Evolutionary conservation across 2,888 invertebrate species (phyloP), one percentile per base, ranked within the genome.

Genomic region (Diarsia mendica): DNA sequence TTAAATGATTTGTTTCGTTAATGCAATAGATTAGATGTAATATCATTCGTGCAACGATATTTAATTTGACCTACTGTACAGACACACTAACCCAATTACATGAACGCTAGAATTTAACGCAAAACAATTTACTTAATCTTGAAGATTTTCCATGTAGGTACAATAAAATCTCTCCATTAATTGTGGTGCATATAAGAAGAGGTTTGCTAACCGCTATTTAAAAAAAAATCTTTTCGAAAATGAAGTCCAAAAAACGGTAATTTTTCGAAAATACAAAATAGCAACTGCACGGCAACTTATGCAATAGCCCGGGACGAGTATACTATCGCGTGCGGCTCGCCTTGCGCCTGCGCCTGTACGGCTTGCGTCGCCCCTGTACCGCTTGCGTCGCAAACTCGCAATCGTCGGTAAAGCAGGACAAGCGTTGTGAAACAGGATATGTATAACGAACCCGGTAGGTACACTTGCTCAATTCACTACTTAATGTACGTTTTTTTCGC

Each of bases 391-490:
- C 77, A 69, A 39, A 39, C 39, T 58, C 71, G 73, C 51, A 71
- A 58, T 44, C 61, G 69, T 18, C 64, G 68, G 60, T 33, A 72
- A 76, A 76, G 33, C 85, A 82, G 85, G 84, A 82, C 80, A 71
- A 44, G 53, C 33, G 55, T 85, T 77, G 65, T 67, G 79, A 77
- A 87, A 87, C 87, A 87, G 87, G 87, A 87, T 85, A 83, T 85
- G 77, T 74, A 78, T 78, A 84, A 85, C 69, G 71, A 87, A 78
- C 72, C 66, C 53, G 15, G 64, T 60, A 44, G n/a, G 49, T 55
- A 53, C 60, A 33, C 67, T 75, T 81, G 70, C 78, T 67, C 82
- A 82, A 79, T 79, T 79, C 64, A 65, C n/a, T 66, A 28, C 68
- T 67, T 60, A 23, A 53, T 48, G 48, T 28, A 58, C 10, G 51